Conservation (phyloP, 2,113 vertebrate genomes). For the Plestiodon gilberti region DNA sequence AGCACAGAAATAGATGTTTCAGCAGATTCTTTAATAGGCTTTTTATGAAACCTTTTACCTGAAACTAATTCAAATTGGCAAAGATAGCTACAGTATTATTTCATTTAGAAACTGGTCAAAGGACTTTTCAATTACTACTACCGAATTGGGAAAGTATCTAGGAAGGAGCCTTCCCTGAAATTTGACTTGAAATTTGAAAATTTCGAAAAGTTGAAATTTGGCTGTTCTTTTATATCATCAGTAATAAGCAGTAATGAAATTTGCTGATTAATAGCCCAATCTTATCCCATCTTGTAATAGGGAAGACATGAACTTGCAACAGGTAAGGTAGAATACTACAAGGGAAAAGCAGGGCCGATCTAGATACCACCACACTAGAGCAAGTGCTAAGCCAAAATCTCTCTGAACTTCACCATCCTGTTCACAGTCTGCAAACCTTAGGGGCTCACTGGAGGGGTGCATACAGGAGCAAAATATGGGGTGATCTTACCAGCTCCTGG, state of each 20-base stretch:
- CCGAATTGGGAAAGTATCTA: background rate
- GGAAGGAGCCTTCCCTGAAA: background rate
- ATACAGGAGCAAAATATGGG: background rate
- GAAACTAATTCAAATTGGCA: constrained; percentile 10
- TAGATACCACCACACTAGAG: too few relatives aligned
- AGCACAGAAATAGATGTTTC: background rate
- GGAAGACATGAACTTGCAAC: background rate
- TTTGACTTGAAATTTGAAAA: background rate
- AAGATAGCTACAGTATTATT: background rate
- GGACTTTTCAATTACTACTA: background rate
- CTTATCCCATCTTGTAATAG: background rate
- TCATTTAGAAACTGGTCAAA: background rate
- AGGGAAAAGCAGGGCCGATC: background rate
- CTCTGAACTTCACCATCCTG: background rate
- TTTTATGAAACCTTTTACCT: constrained; percentile 6
- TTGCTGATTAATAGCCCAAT: background rate
- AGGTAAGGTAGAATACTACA: background rate
- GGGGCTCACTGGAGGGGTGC: background rate
- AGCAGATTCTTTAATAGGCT: background rate
- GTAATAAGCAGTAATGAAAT: background rate
- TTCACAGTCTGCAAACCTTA: background rate
- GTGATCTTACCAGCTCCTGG: background rate
- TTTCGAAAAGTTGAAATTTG: too few relatives aligned
- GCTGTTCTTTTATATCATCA: background rate
- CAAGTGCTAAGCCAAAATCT: background rate